phyloP scores from a whole-genome alignment of 2,888 invertebrate species.

The Aleiodes testaceus region DNA sequence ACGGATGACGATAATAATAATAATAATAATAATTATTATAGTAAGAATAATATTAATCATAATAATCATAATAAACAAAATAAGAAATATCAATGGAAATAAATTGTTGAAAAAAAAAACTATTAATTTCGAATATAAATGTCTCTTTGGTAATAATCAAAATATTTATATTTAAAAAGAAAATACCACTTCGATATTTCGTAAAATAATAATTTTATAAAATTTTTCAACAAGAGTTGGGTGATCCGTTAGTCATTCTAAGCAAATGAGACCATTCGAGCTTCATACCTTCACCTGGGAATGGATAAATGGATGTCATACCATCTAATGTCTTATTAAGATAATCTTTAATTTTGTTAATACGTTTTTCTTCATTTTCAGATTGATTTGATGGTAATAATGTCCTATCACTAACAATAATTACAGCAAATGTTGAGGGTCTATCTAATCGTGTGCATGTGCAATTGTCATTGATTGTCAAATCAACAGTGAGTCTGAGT shows the following conservation, averaged over 20 bases:
- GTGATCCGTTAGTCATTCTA: slow-evolving; percentile 52
- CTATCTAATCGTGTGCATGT: slow-evolving; percentile 64
- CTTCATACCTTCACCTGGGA: slow-evolving; percentile 51
- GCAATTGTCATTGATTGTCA: slow-evolving; percentile 60
- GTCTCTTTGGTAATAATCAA: slow-evolving; percentile 28
- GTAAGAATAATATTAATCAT: slow-evolving; percentile 15
- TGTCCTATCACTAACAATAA: slow-evolving; percentile 14
- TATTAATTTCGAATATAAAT: slow-evolving; percentile 16
- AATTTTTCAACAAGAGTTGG: slow-evolving; percentile 57
- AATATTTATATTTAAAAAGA: background rate
- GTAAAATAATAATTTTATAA: background rate
- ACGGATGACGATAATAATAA: slow-evolving; percentile 13
- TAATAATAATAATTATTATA: background rate
- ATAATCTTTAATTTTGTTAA: slow-evolving; percentile 45
- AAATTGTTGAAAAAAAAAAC: slow-evolving; percentile 6
- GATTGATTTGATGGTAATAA: slow-evolving; percentile 7
- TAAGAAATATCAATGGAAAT: slow-evolving; percentile 9
- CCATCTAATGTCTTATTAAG: slow-evolving; percentile 55
- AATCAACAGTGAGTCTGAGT: slow-evolving; percentile 58
- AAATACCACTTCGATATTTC: no score
- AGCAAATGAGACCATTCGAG: no score
- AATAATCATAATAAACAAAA: slow-evolving; percentile 31
- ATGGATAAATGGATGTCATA: slow-evolving; percentile 57
- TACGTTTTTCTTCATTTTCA: slow-evolving; percentile 44
- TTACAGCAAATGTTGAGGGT: slow-evolving; percentile 54